phyloP scores from a whole-genome alignment of 2,888 invertebrate species.

The Peribatodes rhomboidaria region DNA sequence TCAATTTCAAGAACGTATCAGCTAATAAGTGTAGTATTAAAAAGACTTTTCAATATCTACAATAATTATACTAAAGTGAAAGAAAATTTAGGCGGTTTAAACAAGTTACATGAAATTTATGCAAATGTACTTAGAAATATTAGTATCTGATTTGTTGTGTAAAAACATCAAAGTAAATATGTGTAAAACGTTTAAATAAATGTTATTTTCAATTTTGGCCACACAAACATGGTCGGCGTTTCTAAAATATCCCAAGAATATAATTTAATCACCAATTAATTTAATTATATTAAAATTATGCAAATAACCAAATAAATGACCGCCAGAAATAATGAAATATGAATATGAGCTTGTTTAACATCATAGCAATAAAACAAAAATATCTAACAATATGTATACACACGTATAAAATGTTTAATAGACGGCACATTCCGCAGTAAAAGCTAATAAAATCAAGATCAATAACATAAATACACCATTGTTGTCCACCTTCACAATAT shows the following conservation, averaged over 20 bases:
- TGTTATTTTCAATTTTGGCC: neutral
- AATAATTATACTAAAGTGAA: too few species aligned
- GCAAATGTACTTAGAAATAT: neutral
- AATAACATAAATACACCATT: constrained; percentile 81
- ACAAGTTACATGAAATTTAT: too few species aligned
- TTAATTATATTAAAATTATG: constrained; percentile 43
- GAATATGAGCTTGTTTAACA: constrained; percentile 31
- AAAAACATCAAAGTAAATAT: neutral
- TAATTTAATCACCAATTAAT: constrained; percentile 52
- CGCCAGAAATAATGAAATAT: constrained; percentile 25
- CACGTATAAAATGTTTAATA: constrained; percentile 52
- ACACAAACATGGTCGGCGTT: neutral
- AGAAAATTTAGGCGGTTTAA: too few species aligned
- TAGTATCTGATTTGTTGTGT: neutral
- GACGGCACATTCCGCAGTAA: constrained; percentile 52
- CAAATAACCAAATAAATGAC: constrained; percentile 35
- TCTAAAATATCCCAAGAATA: neutral
- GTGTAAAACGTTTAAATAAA: neutral
- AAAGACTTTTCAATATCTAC: too few species aligned
- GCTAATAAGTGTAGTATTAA: too few species aligned
- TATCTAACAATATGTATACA: constrained; percentile 39
- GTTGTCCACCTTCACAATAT: constrained; percentile 75
- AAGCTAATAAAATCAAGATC: constrained; percentile 77
- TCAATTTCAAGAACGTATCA: neutral
- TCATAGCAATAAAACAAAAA: constrained; percentile 51